Base-by-base conservation (phyloP, 2,113 vertebrate genomes). In the Engystomops pustulosus region DNA sequence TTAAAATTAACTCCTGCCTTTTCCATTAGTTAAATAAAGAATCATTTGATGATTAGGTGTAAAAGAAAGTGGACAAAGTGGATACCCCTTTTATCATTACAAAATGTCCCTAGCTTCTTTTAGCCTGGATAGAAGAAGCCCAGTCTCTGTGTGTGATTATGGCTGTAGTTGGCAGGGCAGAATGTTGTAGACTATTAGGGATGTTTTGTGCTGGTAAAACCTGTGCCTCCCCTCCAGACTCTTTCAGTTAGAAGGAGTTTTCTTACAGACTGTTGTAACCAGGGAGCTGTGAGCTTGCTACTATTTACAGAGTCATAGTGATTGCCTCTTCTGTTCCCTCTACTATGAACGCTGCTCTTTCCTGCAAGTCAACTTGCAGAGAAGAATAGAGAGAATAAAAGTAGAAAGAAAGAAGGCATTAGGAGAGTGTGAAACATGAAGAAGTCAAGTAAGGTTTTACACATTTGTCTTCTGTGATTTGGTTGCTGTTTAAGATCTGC, bases 371-470 rank as follows among this genome's bases (percentile, higher is more conserved):
- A 67, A 18, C 10, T 47, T 62, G 30, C 65, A 65, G 34, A 32
- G 27, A 75, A 1, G 3, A 23, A 25, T n/a, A n/a, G n/a, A n/a
- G n/a, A n/a, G n/a, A 32, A 8, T 41, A 67, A 69, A 67, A 79
- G 11, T 27, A 20, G 65, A 49, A 38, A 67, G 27, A 51, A 65
- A 55, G 32, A 68, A 78, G n/a, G 9, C 11, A 58, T 36, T 36
- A 3, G 23, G 36, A 25, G 34, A 15, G 25, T 23, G 68, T 36
- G 34, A 74, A 82, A 12, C 23, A 85, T 85, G 83, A 70, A 85
- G 83, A 85, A 85, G 62, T 79, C 83, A 85, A 68, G 83, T 85
- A 85, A 85, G 83, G 44, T 70, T 70, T 49, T 49, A 4, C 3
- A 77, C 10, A 27, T 60, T 68, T 70, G 55, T 34, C 14, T 49